phyloP scores from a whole-genome alignment of 2,797 vertebrate genomes.

The Leptatherina wallacei region DNA sequence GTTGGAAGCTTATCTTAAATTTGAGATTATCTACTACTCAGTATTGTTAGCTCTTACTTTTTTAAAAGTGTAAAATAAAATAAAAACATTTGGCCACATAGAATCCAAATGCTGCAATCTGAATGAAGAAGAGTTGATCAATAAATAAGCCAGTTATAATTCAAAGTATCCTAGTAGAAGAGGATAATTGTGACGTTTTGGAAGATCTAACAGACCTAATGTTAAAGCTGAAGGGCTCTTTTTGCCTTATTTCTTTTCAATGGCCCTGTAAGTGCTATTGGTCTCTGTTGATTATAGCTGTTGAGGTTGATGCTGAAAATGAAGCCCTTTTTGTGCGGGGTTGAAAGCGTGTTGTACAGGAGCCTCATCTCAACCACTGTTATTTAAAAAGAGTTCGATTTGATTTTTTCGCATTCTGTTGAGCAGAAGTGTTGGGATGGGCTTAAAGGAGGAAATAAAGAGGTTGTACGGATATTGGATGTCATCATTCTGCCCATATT shows the following conservation, averaged over 20 bases:
- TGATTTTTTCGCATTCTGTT: constrained; percentile 19
- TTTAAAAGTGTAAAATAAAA: constrained; percentile 23
- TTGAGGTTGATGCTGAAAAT: constrained; percentile 34
- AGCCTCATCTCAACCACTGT: constrained; percentile 9
- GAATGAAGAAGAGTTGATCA: constrained; percentile 24
- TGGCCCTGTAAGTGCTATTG: constrained; percentile 8
- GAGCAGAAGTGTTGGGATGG: constrained; percentile 17
- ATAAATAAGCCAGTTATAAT: constrained; percentile 23
- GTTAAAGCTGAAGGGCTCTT: constrained; percentile 28
- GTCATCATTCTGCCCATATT: constrained; percentile 14
- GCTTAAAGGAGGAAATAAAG: constrained; percentile 27
- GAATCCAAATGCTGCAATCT: constrained; percentile 33
- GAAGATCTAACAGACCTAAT: constrained; percentile 18
- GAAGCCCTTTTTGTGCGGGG: constrained; percentile 27
- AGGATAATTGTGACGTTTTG: constrained; percentile 4
- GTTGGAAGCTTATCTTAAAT: constrained; percentile 52
- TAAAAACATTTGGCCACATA: constrained; percentile 25
- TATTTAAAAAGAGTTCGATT: constrained; percentile 2
- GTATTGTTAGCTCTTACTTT: constrained; percentile 33
- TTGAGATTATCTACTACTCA: constrained; percentile 35
- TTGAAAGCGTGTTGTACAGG: constrained; percentile 25
- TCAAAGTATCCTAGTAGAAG: constrained; percentile 8
- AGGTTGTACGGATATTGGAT: constrained; percentile 15
- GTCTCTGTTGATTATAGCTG: constrained; percentile 16
- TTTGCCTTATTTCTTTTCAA: constrained; percentile 55